These are phyloP conservation scores for Cottus gobio DNA, from an alignment of 2,113 vertebrate genomes.

Conservation along the genomic window DNA sequence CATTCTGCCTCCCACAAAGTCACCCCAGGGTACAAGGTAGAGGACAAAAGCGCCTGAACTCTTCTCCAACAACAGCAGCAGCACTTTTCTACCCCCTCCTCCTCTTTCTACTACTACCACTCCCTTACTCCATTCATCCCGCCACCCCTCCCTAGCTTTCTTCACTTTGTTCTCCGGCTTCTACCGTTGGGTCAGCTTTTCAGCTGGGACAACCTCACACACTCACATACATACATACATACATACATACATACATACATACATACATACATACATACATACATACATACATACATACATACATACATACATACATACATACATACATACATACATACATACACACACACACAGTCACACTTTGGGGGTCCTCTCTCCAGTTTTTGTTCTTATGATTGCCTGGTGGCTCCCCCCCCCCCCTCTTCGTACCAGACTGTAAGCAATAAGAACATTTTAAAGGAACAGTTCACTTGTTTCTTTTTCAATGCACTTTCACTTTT, in stretches of 20 bases:
- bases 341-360: slow-evolving; percentile 22
- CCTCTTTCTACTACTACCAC: slow-evolving; percentile 74
- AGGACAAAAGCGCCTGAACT: slow-evolving; percentile 99
- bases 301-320: too few species aligned
- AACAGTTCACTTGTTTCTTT: slow-evolving; percentile 68
- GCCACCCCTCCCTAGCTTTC: slow-evolving; percentile 67
- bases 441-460: slow-evolving; percentile 81
- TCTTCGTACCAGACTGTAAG: slow-evolving; percentile 71
- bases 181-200: slow-evolving; percentile 71
- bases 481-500: slow-evolving; percentile 69
- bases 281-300: too few species aligned
- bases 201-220: slow-evolving; percentile 67
- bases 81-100: slow-evolving; percentile 83
- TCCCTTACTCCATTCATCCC: slow-evolving; percentile 75
- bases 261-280: too few species aligned
- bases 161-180: slow-evolving; percentile 72
- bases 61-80: slow-evolving; percentile 85
- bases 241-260: slow-evolving; percentile 54
- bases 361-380: slow-evolving; percentile 47
- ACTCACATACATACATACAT: slow-evolving; percentile 49
- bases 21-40: slow-evolving; percentile 99
- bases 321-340: too few species aligned
- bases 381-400: slow-evolving; percentile 60
- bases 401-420: slow-evolving; percentile 21
- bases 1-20: slow-evolving; percentile 90